Evolutionary conservation across 2,888 invertebrate species (phyloP), one percentile per base, ranked within the genome.

Genomic region (Ariolimax columbianus): DNA sequence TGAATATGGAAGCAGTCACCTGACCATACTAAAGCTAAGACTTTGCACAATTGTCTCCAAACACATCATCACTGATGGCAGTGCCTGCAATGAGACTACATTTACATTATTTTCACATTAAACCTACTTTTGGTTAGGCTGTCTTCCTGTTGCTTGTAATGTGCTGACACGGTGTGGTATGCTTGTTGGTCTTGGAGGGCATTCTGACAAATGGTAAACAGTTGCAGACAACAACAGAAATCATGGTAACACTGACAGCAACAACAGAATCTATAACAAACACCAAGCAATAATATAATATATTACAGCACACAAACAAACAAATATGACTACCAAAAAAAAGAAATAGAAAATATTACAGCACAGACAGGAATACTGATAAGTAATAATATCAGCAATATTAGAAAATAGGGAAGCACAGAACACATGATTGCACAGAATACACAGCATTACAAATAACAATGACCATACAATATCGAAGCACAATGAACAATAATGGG

Each of bases 61-160:
- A 7, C 17, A 51, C 7, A 11, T 17, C 17, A 7, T 51, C 11
- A 11, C 51, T 11, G 17, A n/a, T n/a, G n/a, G n/a, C n/a, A n/a
- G n/a, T n/a, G n/a, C n/a, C n/a, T n/a, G n/a, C n/a, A n/a, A n/a
- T 51, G 51, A 51, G 7, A 51, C 17, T 17, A 51, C 17, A 51
- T 51, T 51, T 7, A 11, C 51, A 51, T 40, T 26, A 23, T 72
- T 26, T 9, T 40, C 19, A 40, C 6, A 40, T 40, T n/a, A 3
- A 14, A 81, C 85, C 79, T 85, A 88, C 87, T 83, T 88, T 84
- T 75, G 86, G 9, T 63, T 86, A 59, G 86, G 66, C 30, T 82
- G 77, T n/a, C 77, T 63, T 26, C 55, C 77, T 77, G 77, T 75
- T 2, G 59, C 30, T 30, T 66, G 63, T n/a, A 51, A 63, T 43